phyloP scores from a whole-genome alignment of 2,888 invertebrate species.

The Rotaria macrura region DNA sequence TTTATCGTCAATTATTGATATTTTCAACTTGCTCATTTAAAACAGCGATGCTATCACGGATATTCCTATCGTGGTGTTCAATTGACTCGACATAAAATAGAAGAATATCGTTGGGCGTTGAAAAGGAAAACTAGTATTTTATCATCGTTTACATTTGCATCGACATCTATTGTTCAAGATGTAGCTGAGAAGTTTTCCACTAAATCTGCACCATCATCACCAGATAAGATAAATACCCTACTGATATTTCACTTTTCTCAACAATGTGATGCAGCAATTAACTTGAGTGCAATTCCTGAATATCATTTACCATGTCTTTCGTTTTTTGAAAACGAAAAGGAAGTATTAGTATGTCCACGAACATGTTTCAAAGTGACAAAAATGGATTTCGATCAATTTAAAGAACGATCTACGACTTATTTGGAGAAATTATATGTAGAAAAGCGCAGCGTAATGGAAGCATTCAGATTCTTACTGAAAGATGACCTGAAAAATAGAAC shows the following conservation, averaged over 20 bases:
- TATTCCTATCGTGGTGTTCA: not conserved
- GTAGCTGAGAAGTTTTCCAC: not conserved
- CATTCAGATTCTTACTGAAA: no score
- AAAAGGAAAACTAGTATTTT: not conserved
- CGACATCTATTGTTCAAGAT: not conserved
- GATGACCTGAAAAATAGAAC: no score
- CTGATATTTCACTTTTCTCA: not conserved
- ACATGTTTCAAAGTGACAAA: not conserved
- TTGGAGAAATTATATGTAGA: no score
- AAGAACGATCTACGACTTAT: no score
- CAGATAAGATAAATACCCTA: not conserved
- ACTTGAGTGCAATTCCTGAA: not conserved
- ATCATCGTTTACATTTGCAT: not conserved
- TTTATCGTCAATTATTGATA: not conserved
- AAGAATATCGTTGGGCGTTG: not conserved
- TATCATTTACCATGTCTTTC: not conserved
- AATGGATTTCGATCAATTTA: not conserved
- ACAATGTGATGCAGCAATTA: not conserved
- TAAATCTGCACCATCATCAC: not conserved
- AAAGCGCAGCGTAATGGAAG: no score
- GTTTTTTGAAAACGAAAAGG: not conserved
- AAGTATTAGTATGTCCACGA: not conserved
- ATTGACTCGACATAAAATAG: not conserved
- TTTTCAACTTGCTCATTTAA: not conserved
- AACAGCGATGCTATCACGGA: not conserved